A percentile compares a stretch with the other conserved stretches of the same genome.
Conservation (phyloP, 2,888 invertebrate genomes). For the Aleiodes leptofemur region DNA sequence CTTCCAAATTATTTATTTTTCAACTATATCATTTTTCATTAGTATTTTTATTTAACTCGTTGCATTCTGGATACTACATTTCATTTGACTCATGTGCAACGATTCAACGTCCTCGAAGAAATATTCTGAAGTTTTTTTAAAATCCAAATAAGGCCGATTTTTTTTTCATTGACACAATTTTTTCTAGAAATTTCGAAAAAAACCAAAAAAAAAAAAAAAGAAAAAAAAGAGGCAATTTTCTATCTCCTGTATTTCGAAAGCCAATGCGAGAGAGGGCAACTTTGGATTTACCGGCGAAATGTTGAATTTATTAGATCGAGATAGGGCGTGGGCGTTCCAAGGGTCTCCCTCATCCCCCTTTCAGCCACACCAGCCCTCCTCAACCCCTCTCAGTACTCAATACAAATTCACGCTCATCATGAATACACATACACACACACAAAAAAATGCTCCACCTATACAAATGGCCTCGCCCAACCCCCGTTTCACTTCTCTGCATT, state of each 20-base stretch:
- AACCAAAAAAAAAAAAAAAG: neutral
- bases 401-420: constrained; percentile 37
- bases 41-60: no score
- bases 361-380: constrained; percentile 41
- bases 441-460: constrained; percentile 32
- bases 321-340: constrained; percentile 73
- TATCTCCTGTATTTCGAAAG: constrained; percentile 32
- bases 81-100: no score
- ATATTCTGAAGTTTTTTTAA: no score
- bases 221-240: constrained; percentile 24
- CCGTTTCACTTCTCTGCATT: constrained; percentile 21
- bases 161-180: constrained; percentile 25
- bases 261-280: constrained; percentile 48
- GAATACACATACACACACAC: constrained; percentile 27
- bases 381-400: constrained; percentile 37
- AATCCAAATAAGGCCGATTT: constrained; percentile 34
- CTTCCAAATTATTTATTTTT: no score
- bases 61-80: no score
- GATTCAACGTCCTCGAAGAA: no score
- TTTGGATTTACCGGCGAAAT: constrained; percentile 72
- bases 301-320: constrained; percentile 76
- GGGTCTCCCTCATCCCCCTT: constrained; percentile 59
- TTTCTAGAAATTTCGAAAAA: constrained; percentile 39
- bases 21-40: no score
- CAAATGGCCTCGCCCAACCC: constrained; percentile 39